Conservation (phyloP, 2,888 invertebrate species). For the Lysandra bellargus region DNA sequence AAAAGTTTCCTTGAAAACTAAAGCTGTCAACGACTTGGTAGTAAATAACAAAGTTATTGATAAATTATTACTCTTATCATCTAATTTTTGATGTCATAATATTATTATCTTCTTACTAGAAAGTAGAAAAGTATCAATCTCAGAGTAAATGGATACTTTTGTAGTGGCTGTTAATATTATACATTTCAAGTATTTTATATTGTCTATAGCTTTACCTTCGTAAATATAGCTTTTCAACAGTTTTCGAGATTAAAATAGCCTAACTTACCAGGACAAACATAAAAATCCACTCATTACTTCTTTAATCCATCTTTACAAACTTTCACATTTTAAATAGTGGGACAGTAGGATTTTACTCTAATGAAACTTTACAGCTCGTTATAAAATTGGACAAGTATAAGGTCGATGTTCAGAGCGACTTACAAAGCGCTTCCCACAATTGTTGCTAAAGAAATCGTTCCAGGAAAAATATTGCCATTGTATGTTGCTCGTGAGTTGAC, state of each 20-base stretch:
- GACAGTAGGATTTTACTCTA: not conserved
- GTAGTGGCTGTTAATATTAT: too few relatives aligned
- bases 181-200: too few relatives aligned
- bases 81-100: too few relatives aligned
- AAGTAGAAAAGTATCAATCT: too few relatives aligned
- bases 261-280: too few relatives aligned
- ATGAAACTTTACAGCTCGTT: not conserved
- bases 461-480: conserved; percentile 8
- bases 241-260: not conserved
- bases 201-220: too few relatives aligned
- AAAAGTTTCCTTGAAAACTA: not conserved
- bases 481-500: conserved; percentile 8
- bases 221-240: not conserved
- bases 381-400: not conserved
- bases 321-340: not conserved
- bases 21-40: not conserved
- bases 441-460: not conserved
- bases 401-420: not conserved
- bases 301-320: not conserved
- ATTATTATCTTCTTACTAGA: too few relatives aligned
- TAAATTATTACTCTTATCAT: too few relatives aligned
- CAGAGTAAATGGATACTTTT: too few relatives aligned
- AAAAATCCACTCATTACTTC: not conserved
- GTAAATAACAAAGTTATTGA: too few relatives aligned
- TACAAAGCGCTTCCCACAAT: conserved; percentile 7